Base-by-base conservation (phyloP, 2,888 invertebrate species). In the Drosophila mimica region DNA sequence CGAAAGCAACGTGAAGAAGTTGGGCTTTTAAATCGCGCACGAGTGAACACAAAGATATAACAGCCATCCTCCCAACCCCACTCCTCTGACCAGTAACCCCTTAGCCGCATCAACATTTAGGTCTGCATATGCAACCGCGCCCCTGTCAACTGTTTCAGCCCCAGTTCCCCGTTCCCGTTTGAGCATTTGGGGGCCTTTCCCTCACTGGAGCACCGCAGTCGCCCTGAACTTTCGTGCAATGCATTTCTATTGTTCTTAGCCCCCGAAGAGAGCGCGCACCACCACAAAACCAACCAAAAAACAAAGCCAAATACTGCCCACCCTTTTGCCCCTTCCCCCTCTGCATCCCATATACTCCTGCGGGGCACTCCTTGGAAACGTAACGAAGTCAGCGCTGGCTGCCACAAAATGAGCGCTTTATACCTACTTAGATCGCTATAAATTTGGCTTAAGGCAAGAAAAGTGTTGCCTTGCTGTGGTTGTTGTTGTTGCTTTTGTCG, bases 371-470 rank as follows among this genome's bases (percentile, higher is more conserved):
- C 85, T 89, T 82, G 88, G 65, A 72, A 82, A 77, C 89, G 82
- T 89, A 87, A 89, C 89, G 71, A 87, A 89, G 90, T 88, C 82
- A 79, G 66, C 65, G 65, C 56, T 74, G 79, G 70, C 72, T 88
- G 90, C 90, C 89, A 79, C 90, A 84, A 90, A 90, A 87, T 87
- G 87, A 87, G 86, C 90, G 87, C 90, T 90, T 87, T 87, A 90
- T 87, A 90, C 87, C 90, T 90, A 87, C 87, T 87, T 87, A 87
- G 90, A 87, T 87, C 87, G 87, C 87, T 87, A 87, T 87, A 87
- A 87, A 87, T 87, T 87, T 87, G 79, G 90, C 87, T 87, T 90
- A 90, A 83, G 90, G 87, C 90, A 87, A 87, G 89, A 87, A 87
- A 90, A 90, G 87, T 87, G 87, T 90, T 87, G 89, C 86, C 90